Percentiles rank a stretch among this genome's conserved stretches.
Evolutionary conservation across 2,888 invertebrate genomes (phyloP).

Genomic region (Papilio demoleus): DNA sequence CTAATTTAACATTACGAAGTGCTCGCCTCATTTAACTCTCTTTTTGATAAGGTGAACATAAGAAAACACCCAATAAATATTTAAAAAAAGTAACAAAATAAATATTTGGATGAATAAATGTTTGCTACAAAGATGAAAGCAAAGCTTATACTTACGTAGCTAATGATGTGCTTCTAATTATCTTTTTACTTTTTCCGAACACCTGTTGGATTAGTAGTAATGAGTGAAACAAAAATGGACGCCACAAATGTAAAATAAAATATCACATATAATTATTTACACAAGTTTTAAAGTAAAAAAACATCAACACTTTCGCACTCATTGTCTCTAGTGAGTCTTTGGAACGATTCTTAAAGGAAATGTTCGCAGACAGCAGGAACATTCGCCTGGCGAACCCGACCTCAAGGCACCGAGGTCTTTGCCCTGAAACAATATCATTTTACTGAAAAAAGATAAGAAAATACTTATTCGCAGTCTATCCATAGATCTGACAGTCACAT

Average conservation of each 20-base stretch:
- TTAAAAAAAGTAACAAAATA: too few relatives aligned
- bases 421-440: conserved; percentile 69
- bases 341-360: conserved; percentile 59
- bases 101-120: too few relatives aligned
- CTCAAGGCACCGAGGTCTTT: conserved; percentile 78
- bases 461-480: too few relatives aligned
- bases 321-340: not conserved
- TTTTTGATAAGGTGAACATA: too few relatives aligned
- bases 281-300: not conserved
- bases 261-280: not conserved
- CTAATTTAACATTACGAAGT: too few relatives aligned
- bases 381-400: conserved; percentile 75
- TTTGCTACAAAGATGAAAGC: conserved; percentile 18
- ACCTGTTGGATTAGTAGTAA: conserved; percentile 60
- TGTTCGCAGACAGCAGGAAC: conserved; percentile 71
- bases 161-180: conserved; percentile 52
- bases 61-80: too few relatives aligned
- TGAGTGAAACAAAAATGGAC: conserved; percentile 21
- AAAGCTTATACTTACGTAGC: conserved; percentile 33
- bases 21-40: too few relatives aligned
- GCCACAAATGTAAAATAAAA: not conserved
- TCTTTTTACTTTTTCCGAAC: conserved; percentile 75
- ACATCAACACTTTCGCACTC: not conserved
- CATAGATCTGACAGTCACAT: too few relatives aligned
- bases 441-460: too few relatives aligned